These are phyloP conservation scores for Actinia tenebrosa DNA, from an alignment of 64 coral and sea anemone genomes.

Conservation along the genomic window DNA sequence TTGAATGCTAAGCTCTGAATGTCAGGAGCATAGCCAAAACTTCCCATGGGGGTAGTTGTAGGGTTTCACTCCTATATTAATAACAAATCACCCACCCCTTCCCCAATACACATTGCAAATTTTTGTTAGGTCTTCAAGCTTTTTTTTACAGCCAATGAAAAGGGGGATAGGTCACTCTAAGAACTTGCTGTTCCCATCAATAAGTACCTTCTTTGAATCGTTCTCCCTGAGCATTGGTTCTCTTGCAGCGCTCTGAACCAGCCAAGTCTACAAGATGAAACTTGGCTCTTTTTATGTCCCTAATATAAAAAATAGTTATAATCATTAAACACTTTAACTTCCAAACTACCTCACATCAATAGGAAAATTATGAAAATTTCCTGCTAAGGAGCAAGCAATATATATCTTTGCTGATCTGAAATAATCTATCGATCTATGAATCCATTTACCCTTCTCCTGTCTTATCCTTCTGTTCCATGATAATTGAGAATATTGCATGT, in stretches of 20 bases:
- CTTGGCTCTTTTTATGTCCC: conserved; percentile 92
- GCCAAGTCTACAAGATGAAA: conserved; percentile 96
- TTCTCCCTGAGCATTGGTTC: conserved; percentile 87
- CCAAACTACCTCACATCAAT: no score
- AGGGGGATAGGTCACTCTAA: no score
- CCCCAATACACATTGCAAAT: neutral
- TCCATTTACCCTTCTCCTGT: conserved; percentile 56
- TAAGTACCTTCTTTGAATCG: conserved; percentile 91
- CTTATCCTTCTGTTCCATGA: conserved; percentile 75
- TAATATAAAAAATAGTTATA: neutral
- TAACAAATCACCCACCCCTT: no score
- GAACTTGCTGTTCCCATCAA: no score
- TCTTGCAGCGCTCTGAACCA: conserved; percentile 89
- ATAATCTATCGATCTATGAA: no score
- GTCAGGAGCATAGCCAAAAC: neutral
- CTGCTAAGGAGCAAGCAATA: no score
- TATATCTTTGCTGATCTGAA: no score
- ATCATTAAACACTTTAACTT: no score
- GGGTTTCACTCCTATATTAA: no score
- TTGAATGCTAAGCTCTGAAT: neutral
- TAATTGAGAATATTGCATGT: conserved; percentile 89
- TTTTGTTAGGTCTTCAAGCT: no score
- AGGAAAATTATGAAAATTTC: no score
- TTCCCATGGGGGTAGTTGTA: neutral
- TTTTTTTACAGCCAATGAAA: no score